Evolutionary conservation across 2,113 vertebrate species (phyloP), one percentile per base, ranked within the genome.

Genomic region (Corvus hawaiiensis): DNA sequence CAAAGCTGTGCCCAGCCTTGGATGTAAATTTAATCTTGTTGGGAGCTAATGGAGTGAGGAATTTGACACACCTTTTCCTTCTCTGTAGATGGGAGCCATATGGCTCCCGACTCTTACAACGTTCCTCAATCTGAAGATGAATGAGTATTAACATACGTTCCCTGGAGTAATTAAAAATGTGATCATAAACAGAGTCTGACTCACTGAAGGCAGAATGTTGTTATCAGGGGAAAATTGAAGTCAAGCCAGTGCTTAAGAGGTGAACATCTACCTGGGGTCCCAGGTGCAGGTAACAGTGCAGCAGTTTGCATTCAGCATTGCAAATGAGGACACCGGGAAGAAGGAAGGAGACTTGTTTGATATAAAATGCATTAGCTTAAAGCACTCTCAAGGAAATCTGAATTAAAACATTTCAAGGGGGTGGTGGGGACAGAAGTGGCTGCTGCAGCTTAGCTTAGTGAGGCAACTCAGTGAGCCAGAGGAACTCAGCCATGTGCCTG

Each of bases 101-200:
- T 96, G 94, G 91, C 72, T 93, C 46, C 79, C 0, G 17, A 88
- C 84, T 85, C 67, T 89, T 15, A 26, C 39, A 59, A 69, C 3
- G 3, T 8, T 72, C 58, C 77, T 91, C 26, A 0, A 43, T 66
- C 48, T 74, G 90, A 77, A 67, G 79, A 86, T 92, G 90, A 90
- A 90, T 91, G 71, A 87, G 27, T 6, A 67, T 74, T 91, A 93
- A 71, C 90, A 90, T 91, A 94, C 93, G 90, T 93, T 96, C 92
- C 92, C 78, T 54, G 51, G 72, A 91, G 90, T 95, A 96, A 96
- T 96, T 95, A 94, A 93, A 97, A 88, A 86, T 74, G 63, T 63
- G 63, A 92, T 96, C 74, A 84, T 71, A 94, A 94, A 88, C 85
- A 90, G 33, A 89, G 75, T 4, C 51, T 91, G 72, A 87, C 43